Conservation (phyloP, 2,888 invertebrate species). For the Melanostoma mellinum region DNA sequence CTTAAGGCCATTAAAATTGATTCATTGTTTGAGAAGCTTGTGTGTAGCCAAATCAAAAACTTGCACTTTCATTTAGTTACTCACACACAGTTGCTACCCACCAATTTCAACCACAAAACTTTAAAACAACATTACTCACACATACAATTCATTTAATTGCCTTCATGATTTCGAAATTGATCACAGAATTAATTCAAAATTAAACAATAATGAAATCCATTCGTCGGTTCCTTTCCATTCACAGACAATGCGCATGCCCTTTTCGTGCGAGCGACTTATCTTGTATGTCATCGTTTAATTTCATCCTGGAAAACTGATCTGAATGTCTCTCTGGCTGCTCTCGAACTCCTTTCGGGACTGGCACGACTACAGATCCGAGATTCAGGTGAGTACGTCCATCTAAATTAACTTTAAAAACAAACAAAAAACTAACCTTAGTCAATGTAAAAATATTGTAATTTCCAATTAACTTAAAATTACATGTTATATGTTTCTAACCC, state of each 20-base stretch:
- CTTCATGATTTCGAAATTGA: conserved; percentile 7
- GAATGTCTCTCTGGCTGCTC: conserved; percentile 95
- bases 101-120: neutral
- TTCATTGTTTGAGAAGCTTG: too few relatives aligned
- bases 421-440: conserved; percentile 34
- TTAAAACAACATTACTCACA: neutral
- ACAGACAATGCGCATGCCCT: conserved; percentile 93
- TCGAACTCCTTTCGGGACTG: conserved; percentile 94
- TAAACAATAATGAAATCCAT: too few relatives aligned
- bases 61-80: too few relatives aligned
- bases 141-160: conserved; percentile 9
- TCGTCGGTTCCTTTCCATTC: conserved; percentile 52
- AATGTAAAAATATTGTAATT: conserved; percentile 67
- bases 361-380: conserved; percentile 94
- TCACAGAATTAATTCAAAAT: neutral
- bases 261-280: conserved; percentile 95
- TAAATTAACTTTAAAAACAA: conserved; percentile 4
- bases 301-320: conserved; percentile 98
- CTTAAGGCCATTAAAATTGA: too few relatives aligned
- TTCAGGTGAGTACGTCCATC: conserved; percentile 86
- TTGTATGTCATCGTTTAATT: conserved; percentile 96
- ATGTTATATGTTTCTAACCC: conserved; percentile 42
- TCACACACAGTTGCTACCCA: neutral
- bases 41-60: too few relatives aligned
- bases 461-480: conserved; percentile 46